phyloP scores from a whole-genome alignment of 2,113 vertebrate species.

The Gorilla gorilla region DNA sequence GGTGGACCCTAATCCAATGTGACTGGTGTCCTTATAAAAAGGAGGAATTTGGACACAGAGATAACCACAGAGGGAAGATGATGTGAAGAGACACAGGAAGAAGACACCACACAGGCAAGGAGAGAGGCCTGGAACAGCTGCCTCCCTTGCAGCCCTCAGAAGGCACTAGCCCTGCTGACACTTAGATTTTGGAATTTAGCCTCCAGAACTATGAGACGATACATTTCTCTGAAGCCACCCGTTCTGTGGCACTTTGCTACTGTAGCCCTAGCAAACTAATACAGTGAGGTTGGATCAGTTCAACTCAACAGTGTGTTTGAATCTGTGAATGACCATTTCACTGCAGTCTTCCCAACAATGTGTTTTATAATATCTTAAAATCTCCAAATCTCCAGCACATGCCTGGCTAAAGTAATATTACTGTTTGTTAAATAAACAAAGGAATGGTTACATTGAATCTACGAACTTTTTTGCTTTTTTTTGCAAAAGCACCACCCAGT shows the following conservation, averaged over 20 bases:
- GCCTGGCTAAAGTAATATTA: neutral
- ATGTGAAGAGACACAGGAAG: neutral
- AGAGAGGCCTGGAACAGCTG: neutral
- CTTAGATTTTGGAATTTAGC: neutral
- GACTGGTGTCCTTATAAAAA: neutral
- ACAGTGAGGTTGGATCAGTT: neutral
- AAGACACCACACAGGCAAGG: neutral
- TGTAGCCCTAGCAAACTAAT: neutral
- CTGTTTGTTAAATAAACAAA: neutral
- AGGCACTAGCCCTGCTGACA: neutral
- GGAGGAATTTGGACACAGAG: neutral
- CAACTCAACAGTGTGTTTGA: neutral
- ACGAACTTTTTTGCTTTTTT: neutral
- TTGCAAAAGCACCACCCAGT: neutral
- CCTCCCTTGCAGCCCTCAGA: neutral
- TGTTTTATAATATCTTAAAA: neutral
- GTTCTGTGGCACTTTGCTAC: neutral
- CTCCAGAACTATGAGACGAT: neutral
- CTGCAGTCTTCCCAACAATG: neutral
- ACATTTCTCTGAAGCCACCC: neutral
- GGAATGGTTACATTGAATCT: neutral
- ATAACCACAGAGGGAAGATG: neutral
- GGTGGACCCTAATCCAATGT: neutral
- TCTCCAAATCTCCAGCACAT: neutral
- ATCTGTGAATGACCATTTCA: neutral